Base-by-base conservation (phyloP, 2,888 invertebrate species). In the Polydrusus cervinus region DNA sequence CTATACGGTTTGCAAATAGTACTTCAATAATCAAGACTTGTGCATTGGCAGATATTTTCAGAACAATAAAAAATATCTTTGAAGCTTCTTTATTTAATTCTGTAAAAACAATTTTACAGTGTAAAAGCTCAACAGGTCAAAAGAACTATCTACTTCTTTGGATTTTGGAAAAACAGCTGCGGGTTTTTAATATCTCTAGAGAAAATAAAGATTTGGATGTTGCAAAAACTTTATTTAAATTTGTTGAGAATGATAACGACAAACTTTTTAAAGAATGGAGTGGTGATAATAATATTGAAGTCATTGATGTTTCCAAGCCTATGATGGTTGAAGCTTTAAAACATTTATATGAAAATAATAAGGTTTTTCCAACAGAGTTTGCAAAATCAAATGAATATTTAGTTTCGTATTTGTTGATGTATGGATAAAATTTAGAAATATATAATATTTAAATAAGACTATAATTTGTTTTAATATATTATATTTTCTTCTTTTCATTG, bases 161-260 rank as follows among this genome's bases (percentile, higher is more conserved):
- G 91, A 86, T 92, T 0, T 88, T 92, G 85, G 92, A 92, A 81
- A 91, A 90, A 80, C 88, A 90, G 74, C 84, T 92, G 13, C 88
- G 90, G 82, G 87, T 92, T 13, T 79, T 83, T 38, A 77, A 81
- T 84, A 72, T 82, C 83, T 7, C 82, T 79, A 76, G 87, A 14
- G 25, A 40, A 10, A 16, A 68, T n/a, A 86, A 88, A 62, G 88
- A 89, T 0, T 87, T 86, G 79, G 87, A 87, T 73, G 88, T 91
- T 13, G 89, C 89, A 0, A 92, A 92, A 84, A 87, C 91, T 76
- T 84, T 92, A 76, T 92, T 89, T 84, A 89, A 88, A 84, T 88
- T 89, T 74, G 71, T 89, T 0, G 89, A 90, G 69, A 80, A 84
- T 53, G 83, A 85, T 18, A 79, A 87, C 78, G 89, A 88, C 34